Conservation (phyloP, 2,888 invertebrate genomes). For the Eupithecia centaureata region DNA sequence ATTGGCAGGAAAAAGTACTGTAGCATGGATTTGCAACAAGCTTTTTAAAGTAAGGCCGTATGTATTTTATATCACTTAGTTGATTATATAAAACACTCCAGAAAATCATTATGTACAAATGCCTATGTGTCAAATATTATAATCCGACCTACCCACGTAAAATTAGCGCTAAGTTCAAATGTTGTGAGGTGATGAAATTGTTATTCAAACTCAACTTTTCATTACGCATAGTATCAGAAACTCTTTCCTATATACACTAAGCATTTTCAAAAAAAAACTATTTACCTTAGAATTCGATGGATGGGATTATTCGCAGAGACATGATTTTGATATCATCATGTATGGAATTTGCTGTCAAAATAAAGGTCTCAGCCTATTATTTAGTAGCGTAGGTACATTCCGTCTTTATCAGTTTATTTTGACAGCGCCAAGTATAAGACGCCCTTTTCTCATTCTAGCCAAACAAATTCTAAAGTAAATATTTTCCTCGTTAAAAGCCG, state of each 20-base stretch:
- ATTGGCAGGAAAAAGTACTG: neutral
- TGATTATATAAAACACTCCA: slow-evolving; percentile 27
- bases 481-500: neutral
- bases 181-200: slow-evolving; percentile 7
- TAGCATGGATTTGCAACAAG: slow-evolving; percentile 4
- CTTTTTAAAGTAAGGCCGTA: slow-evolving; percentile 2
- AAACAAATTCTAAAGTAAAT: neutral
- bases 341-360: neutral
- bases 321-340: neutral
- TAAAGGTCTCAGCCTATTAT: too few species aligned
- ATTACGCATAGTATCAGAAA: neutral
- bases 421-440: neutral
- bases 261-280: neutral
- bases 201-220: neutral
- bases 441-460: neutral
- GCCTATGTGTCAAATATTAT: slow-evolving; percentile 65
- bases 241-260: neutral
- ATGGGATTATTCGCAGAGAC: neutral
- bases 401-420: neutral
- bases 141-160: slow-evolving; percentile 45
- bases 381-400: too few species aligned
- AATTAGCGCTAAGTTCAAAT: slow-evolving; percentile 33
- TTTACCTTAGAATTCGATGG: neutral
- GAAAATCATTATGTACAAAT: slow-evolving; percentile 69
- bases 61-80: neutral